These are phyloP conservation scores for Melipona quadrifasciata DNA, from an alignment of 1,140 invertebrate species.

Conservation along the genomic window DNA sequence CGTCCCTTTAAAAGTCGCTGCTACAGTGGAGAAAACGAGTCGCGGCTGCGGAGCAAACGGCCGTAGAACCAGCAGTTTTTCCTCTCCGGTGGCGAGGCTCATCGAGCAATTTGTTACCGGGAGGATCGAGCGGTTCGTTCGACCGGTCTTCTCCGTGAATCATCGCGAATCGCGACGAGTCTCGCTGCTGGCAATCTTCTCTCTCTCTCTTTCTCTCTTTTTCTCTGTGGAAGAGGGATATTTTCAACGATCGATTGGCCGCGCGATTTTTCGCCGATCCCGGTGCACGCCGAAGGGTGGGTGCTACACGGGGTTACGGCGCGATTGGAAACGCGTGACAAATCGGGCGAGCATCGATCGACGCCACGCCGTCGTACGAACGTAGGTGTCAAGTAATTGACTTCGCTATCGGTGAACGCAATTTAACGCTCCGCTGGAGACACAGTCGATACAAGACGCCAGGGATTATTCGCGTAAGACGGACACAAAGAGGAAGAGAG, in stretches of 20 bases:
- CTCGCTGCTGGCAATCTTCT: neutral
- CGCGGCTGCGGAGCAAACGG: slow-evolving; percentile 36
- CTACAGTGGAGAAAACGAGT: neutral
- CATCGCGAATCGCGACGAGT: neutral
- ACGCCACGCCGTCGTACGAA: neutral
- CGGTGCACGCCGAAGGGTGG: neutral
- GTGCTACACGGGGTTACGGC: neutral
- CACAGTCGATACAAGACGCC: slow-evolving; percentile 24
- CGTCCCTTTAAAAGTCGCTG: neutral
- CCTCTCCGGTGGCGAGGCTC: slow-evolving; percentile 9
- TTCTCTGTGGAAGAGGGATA: neutral
- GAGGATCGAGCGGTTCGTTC: neutral
- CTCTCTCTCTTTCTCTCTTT: neutral
- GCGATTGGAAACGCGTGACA: slow-evolving; percentile 10
- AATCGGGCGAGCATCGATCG: slow-evolving; percentile 18
- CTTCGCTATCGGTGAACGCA: slow-evolving; percentile 43
- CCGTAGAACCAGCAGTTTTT: slow-evolving; percentile 46
- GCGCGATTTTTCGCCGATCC: neutral
- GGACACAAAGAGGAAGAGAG: neutral
- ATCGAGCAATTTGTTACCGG: slow-evolving; percentile 37
- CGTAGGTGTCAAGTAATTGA: slow-evolving; percentile 50
- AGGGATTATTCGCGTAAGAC: slow-evolving; percentile 26
- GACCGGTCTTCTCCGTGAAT: neutral
- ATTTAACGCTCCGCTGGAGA: slow-evolving; percentile 37
- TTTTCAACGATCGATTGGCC: neutral